Evolutionary conservation across 2,113 vertebrate species (phyloP).

Genomic region (Lophius piscatorius): DNA sequence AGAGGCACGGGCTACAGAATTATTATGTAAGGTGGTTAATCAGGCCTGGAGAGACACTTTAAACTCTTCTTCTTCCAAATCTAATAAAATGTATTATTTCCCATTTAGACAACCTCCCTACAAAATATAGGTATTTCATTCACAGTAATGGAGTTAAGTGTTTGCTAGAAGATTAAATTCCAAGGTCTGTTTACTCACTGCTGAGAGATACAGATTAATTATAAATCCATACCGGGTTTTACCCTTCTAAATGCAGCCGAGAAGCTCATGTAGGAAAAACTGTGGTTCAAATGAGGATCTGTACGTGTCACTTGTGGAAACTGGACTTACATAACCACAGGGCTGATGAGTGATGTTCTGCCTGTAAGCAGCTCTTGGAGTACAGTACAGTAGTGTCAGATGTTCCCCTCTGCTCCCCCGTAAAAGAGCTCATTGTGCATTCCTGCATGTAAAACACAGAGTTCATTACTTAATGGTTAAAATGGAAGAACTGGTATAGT

Average conservation of each 20-base stretch:
- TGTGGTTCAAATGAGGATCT: neutral
- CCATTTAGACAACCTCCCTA: no score
- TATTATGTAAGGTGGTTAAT: conserved; percentile 48
- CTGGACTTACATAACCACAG: conserved; percentile 36
- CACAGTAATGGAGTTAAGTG: no score
- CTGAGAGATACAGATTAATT: no score
- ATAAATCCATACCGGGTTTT: neutral
- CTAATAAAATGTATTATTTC: no score
- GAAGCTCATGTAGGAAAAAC: conserved; percentile 9
- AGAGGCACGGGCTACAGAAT: conserved; percentile 28
- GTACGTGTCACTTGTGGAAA: conserved; percentile 39
- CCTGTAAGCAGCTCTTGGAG: conserved; percentile 14
- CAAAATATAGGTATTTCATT: no score
- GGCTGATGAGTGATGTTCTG: conserved; percentile 30
- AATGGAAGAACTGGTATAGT: neutral
- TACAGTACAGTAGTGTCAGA: conserved; percentile 1
- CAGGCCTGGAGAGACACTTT: conserved; percentile 5
- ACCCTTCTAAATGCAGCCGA: conserved; percentile 2
- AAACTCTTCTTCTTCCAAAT: no score
- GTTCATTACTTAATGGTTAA: neutral
- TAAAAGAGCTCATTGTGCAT: conserved; percentile 31
- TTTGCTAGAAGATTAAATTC: no score
- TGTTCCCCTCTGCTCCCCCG: conserved; percentile 15
- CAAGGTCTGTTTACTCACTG: no score
- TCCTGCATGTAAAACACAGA: neutral